Evolutionary conservation across 2,888 invertebrate genomes (phyloP).

Genomic region (Apodemia duryi): DNA sequence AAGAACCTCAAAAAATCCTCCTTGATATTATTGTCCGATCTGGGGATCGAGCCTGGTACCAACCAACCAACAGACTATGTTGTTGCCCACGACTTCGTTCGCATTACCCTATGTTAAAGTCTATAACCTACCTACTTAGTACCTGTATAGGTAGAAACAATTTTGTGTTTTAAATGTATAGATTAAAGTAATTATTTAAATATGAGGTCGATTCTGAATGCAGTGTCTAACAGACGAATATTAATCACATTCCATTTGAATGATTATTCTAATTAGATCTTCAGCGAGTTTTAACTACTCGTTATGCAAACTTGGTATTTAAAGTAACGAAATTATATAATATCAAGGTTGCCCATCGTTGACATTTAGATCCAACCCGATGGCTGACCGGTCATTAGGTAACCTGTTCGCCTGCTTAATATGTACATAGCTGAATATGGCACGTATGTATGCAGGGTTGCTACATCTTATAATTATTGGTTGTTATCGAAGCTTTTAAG

Average conservation of each 20-base stretch:
- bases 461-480: neutral
- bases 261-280: neutral
- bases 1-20: no score
- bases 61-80: no score
- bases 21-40: no score
- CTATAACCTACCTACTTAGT: no score
- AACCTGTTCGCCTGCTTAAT: slow-evolving; percentile 52
- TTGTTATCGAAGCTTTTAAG: neutral
- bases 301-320: slow-evolving; percentile 50
- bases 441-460: neutral
- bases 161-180: no score
- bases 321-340: slow-evolving; percentile 58
- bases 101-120: no score
- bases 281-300: slow-evolving; percentile 32
- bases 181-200: neutral
- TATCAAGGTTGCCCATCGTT: slow-evolving; percentile 65
- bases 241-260: neutral
- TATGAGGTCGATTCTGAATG: neutral
- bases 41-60: no score
- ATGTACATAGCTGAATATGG: slow-evolving; percentile 22
- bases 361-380: slow-evolving; percentile 59
- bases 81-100: no score
- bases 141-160: no score
- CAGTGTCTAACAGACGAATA: neutral
- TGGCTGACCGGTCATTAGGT: slow-evolving; percentile 61